These are phyloP conservation scores for Octonoba sinensis DNA, from an alignment of 2,888 invertebrate genomes.

Conservation along the genomic window DNA sequence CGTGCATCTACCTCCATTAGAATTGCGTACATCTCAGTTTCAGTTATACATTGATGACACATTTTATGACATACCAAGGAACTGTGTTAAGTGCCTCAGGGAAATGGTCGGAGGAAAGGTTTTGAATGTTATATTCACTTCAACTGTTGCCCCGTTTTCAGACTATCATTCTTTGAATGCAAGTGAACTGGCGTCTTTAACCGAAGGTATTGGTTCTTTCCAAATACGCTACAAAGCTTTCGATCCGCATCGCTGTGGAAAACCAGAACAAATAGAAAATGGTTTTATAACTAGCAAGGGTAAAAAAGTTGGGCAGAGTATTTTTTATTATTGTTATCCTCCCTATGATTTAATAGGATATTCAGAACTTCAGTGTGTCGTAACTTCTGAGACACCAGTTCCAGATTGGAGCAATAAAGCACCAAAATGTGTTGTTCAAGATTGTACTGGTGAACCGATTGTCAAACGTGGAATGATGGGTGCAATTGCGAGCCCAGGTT, in stretches of 20 bases:
- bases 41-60: conserved; percentile 55
- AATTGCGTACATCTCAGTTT: conserved; percentile 40
- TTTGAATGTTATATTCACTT: conserved; percentile 43
- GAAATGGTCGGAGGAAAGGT: conserved; percentile 57
- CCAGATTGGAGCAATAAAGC: conserved; percentile 51
- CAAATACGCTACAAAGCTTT: conserved; percentile 62
- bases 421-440: conserved; percentile 51
- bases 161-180: conserved; percentile 19
- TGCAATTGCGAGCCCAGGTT: conserved; percentile 60
- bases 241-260: conserved; percentile 52
- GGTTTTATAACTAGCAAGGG: conserved; percentile 31
- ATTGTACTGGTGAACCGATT: conserved; percentile 45
- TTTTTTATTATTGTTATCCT: conserved; percentile 51
- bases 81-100: conserved; percentile 62
- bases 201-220: conserved; percentile 49
- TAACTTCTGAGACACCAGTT: conserved; percentile 43
- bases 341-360: conserved; percentile 59
- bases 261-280: conserved; percentile 45
- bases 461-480: conserved; percentile 24
- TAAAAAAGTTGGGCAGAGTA: conserved; percentile 46
- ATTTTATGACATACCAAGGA: conserved; percentile 55
- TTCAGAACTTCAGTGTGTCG: conserved; percentile 29
- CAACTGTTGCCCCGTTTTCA: conserved; percentile 23
- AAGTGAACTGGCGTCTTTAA: conserved; percentile 13
- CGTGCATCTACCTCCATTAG: conserved; percentile 49